Conservation (phyloP, 1,140 invertebrate species). For the Thaumatotibia leucotreta region DNA sequence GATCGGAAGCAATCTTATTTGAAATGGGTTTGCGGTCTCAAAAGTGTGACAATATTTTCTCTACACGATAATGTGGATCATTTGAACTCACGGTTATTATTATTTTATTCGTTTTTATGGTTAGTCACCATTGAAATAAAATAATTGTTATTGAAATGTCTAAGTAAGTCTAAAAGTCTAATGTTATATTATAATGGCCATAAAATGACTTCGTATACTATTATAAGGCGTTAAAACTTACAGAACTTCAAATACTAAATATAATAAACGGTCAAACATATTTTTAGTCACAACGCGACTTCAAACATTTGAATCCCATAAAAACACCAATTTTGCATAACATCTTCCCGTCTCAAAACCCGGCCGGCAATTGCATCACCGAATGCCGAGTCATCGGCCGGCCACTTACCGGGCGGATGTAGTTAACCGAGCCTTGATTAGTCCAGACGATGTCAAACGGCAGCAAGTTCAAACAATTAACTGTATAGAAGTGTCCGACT, state of each 20-base stretch:
- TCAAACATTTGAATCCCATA: background rate
- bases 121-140: too few relatives aligned
- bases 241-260: too few relatives aligned
- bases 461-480: slow-evolving; percentile 75
- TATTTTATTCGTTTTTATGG: too few relatives aligned
- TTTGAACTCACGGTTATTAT: too few relatives aligned
- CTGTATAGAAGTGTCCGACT: slow-evolving; percentile 74
- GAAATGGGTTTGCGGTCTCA: slow-evolving; percentile 18
- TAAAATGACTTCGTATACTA: too few relatives aligned
- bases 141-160: too few relatives aligned
- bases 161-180: too few relatives aligned
- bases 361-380: slow-evolving; percentile 65
- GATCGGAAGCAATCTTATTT: slow-evolving; percentile 51
- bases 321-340: background rate
- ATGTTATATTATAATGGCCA: too few relatives aligned
- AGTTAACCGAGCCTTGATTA: slow-evolving; percentile 72
- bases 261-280: background rate
- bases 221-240: too few relatives aligned
- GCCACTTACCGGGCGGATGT: slow-evolving; percentile 68
- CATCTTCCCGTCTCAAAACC: background rate
- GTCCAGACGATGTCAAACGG: slow-evolving; percentile 69
- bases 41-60: background rate
- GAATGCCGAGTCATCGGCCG: slow-evolving; percentile 62
- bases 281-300: background rate
- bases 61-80: too few relatives aligned